Conservation (phyloP, 2,797 vertebrate genomes). For the Atherinosoma microstoma region DNA sequence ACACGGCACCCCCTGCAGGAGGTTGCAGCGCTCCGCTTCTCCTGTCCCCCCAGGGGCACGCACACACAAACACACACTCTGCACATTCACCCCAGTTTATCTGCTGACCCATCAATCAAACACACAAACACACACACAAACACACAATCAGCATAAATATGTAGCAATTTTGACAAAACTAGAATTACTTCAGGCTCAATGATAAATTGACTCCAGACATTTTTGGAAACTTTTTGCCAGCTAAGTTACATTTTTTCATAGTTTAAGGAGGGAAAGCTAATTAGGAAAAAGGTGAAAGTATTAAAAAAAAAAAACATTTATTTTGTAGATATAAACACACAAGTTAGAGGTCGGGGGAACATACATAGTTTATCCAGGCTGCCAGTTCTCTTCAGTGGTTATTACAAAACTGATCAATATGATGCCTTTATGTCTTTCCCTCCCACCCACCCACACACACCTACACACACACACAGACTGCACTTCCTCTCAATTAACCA, state of each 20-base stretch:
- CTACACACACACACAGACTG: constrained; percentile 21
- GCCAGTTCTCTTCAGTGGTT: constrained; percentile 28
- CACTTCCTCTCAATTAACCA: constrained; percentile 56
- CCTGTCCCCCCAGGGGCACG: constrained; percentile 77
- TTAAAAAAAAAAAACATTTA: neutral
- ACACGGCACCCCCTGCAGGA: constrained; percentile 86
- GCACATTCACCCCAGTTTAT: constrained; percentile 70
- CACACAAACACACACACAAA: constrained; percentile 22
- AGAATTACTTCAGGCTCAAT: constrained; percentile 25
- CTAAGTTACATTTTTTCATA: neutral
- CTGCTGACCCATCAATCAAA: constrained; percentile 82
- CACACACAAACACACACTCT: constrained; percentile 48
- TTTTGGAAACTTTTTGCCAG: neutral
- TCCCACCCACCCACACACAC: neutral
- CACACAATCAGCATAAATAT: constrained; percentile 41
- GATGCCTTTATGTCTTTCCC: constrained; percentile 12
- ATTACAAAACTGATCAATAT: constrained; percentile 45
- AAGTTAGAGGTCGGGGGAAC: constrained; percentile 38
- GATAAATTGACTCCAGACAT: constrained; percentile 23
- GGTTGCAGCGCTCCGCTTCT: constrained; percentile 79
- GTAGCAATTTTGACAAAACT: constrained; percentile 31
- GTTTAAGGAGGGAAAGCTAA: constrained; percentile 13
- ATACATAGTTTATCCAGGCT: constrained; percentile 12
- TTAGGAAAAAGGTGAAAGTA: constrained; percentile 12
- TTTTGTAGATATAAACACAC: constrained; percentile 39